These are phyloP conservation scores for Acanthisitta chloris DNA, from an alignment of 2,113 vertebrate species.

Conservation along the genomic window DNA sequence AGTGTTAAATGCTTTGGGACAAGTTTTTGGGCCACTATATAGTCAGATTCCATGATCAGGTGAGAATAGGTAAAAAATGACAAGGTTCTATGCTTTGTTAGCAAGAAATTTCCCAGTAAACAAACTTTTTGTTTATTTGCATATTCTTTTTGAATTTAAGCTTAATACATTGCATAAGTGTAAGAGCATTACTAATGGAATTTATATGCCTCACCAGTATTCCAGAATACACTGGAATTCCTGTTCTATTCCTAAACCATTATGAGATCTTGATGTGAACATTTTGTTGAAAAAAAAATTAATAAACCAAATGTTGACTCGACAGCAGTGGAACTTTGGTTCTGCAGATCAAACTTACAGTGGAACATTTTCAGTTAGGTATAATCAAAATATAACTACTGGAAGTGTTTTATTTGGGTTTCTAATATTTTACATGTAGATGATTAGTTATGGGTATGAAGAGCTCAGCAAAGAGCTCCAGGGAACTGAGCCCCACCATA, in stretches of 20 bases:
- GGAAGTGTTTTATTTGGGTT: not conserved
- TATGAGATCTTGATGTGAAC: not conserved
- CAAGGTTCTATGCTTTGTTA: not conserved
- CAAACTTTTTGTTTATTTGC: not conserved
- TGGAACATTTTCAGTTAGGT: not conserved
- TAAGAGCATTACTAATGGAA: not conserved
- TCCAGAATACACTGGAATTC: not conserved
- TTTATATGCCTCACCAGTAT: not conserved
- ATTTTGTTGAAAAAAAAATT: not conserved
- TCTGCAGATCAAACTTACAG: not conserved
- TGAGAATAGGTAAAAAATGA: accelerated
- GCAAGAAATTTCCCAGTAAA: not conserved
- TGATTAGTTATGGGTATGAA: not conserved
- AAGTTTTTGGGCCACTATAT: not conserved
- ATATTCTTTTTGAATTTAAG: not conserved
- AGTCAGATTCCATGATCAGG: not conserved
- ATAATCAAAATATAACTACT: not conserved
- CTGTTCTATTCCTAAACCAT: not conserved
- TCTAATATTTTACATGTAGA: not conserved
- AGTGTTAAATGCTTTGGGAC: not conserved
- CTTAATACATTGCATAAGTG: not conserved
- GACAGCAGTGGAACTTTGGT: not conserved
- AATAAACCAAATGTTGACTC: not conserved
- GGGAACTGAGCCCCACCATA: not conserved
- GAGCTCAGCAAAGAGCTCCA: not conserved